Evolutionary conservation across 2,888 invertebrate genomes (phyloP), one percentile per base, ranked within the genome.

Genomic region (Eumerus sabulonum): DNA sequence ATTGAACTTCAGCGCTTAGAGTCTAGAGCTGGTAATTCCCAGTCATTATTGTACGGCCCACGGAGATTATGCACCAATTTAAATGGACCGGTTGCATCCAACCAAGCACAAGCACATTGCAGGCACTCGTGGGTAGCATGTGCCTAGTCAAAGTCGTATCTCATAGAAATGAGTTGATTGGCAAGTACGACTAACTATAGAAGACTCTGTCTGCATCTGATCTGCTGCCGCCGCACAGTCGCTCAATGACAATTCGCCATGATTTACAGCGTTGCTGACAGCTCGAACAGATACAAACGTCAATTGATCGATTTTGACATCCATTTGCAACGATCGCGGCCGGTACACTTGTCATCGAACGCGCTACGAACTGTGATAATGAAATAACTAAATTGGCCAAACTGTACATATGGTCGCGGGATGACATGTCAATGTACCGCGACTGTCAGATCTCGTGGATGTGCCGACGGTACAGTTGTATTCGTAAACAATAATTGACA

Each of bases 371-470:
- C 38, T 70, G 53, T 63, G 76, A 76, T 76, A 76, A 70, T 70
- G 76, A 76, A 76, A 76, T 27, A n/a, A n/a, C n/a, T 76, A 76
- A 76, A 76, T 76, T 76, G 76, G 76, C 64, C 56, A 13, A 44
- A 51, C 64, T 16, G 14, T 48, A 4, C 4, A 47, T 18, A 54
- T 38, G 13, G 27, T 47, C 3, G 18, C 17, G 16, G n/a, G 42
- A 45, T 76, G 76, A 76, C 76, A 76, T 76, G 76, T 76, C 76
- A 76, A 76, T 76, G 76, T 63, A 76, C 64, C 56, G 47, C 57
- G 47, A 35, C 62, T 68, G 74, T 68, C 74, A 27, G 27, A 27
- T 27, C 3, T 27, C 7, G 27, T 7, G 2, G 27, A 27, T 27
- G 27, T 27, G 27, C 27, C 7, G 7, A 27, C 27, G 27, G 7